phyloP scores from a whole-genome alignment of 2,888 invertebrate species.

The Cordilura impudica region DNA sequence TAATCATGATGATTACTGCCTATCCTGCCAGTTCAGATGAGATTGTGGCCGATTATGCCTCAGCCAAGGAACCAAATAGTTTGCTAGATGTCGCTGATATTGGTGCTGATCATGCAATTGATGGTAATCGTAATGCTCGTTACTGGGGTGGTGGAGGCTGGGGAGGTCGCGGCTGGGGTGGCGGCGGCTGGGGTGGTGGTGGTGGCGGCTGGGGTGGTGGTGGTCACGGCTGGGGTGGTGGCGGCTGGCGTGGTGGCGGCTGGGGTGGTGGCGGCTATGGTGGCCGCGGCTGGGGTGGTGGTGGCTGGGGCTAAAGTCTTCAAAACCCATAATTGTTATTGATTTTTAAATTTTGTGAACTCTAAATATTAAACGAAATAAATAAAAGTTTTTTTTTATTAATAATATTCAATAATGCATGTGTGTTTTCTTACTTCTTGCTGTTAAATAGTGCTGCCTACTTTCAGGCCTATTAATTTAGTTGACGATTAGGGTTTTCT shows the following conservation, averaged over 20 bases:
- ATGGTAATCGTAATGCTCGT: slow-evolving; percentile 44
- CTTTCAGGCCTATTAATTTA: background rate
- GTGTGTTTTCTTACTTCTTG: background rate
- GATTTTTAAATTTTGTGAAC: background rate
- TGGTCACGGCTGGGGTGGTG: slow-evolving; percentile 13
- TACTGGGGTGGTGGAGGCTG: slow-evolving; percentile 31
- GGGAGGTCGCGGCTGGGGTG: background rate
- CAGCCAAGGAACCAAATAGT: background rate
- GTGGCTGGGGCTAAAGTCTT: slow-evolving; percentile 4
- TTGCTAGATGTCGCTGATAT: slow-evolving; percentile 64
- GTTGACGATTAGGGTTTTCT: too few relatives aligned
- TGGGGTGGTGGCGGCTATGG: slow-evolving; percentile 28
- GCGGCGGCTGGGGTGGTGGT: slow-evolving; percentile 17
- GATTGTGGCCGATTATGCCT: too few relatives aligned
- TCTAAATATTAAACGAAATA: background rate
- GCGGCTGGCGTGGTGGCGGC: background rate
- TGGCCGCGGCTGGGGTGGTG: slow-evolving; percentile 46
- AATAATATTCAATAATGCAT: too few relatives aligned
- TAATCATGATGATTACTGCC: background rate
- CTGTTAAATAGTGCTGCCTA: background rate
- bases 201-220: slow-evolving; percentile 13
- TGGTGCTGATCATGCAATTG: slow-evolving; percentile 62
- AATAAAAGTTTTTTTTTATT: background rate
- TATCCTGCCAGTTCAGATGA: background rate
- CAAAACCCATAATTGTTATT: background rate